These are phyloP conservation scores for Silurus glanis DNA, from an alignment of 2,113 vertebrate genomes.

Conservation along the genomic window DNA sequence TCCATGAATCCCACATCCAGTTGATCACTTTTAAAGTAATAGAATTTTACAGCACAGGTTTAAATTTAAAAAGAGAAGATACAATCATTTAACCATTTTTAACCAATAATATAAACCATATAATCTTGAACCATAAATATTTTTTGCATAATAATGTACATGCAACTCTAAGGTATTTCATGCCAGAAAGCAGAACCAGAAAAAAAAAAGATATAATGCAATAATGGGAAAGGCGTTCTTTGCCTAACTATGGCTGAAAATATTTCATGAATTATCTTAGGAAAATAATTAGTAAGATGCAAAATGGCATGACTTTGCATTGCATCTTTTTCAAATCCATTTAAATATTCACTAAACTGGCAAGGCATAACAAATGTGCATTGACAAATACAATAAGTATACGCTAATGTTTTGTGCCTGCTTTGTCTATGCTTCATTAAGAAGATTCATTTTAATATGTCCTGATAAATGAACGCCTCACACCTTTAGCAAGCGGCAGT, in stretches of 20 bases:
- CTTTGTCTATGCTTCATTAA: slow-evolving; percentile 16
- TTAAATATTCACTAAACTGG: not conserved
- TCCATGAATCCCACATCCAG: not conserved
- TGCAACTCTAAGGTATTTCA: no score
- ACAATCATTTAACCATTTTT: not conserved
- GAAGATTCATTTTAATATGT: slow-evolving; percentile 10
- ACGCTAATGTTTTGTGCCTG: not conserved
- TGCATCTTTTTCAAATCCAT: not conserved
- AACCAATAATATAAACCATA: not conserved
- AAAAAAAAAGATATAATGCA: no score
- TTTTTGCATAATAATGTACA: not conserved
- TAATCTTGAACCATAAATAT: no score
- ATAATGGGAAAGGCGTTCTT: not conserved
- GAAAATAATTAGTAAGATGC: not conserved
- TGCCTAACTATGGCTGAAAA: not conserved
- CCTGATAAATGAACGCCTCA: not conserved
- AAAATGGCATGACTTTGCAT: not conserved
- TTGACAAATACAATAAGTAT: slow-evolving; percentile 13
- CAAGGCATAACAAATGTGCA: slow-evolving; percentile 19
- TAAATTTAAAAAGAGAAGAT: not conserved
- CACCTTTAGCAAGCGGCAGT: not conserved
- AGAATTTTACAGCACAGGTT: not conserved
- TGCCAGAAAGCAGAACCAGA: no score
- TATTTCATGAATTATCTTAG: not conserved
- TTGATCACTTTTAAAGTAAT: not conserved